A percentile compares a stretch with the other conserved stretches of the same genome.
Conservation (phyloP, 2,797 vertebrate genomes). For the Morus bassanus region DNA sequence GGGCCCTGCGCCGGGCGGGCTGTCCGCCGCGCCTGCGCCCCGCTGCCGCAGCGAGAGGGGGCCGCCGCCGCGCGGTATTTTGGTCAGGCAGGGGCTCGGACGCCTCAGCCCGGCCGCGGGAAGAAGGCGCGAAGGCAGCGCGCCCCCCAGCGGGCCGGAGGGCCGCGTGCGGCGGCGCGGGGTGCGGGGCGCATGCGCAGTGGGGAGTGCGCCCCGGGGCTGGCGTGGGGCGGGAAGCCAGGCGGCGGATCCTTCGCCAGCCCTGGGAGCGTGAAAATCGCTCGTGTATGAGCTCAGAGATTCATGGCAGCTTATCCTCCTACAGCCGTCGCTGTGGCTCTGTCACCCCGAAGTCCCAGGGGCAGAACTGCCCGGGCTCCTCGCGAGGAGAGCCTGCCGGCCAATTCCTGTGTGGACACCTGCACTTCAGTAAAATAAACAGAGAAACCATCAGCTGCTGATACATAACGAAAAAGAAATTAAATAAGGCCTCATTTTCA, state of each 20-base stretch:
- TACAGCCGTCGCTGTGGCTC: not conserved
- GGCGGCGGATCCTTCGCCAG: not conserved
- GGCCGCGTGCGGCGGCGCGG: fast-evolving
- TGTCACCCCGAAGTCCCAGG: not conserved
- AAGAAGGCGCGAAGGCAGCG: fast-evolving
- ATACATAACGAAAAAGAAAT: not conserved
- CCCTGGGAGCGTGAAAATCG: too few species aligned
- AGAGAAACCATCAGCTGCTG: not conserved
- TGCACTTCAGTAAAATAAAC: too few species aligned
- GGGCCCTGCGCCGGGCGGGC: not conserved
- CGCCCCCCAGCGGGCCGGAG: not conserved
- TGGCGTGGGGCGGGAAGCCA: fast-evolving
- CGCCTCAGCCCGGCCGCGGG: not conserved
- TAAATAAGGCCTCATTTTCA: not conserved
- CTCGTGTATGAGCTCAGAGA: too few species aligned
- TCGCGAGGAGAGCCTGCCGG: not conserved
- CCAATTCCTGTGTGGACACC: fast-evolving
- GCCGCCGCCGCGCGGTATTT: not conserved
- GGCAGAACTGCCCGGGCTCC: not conserved
- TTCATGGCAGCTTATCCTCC: not conserved
- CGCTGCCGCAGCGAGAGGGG: too few species aligned
- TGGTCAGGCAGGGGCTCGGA: not conserved
- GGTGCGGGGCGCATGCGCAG: not conserved
- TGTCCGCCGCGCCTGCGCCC: not conserved
- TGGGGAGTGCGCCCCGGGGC: too few species aligned